Conservation (phyloP, 1,140 invertebrate genomes). For the Globodera ellingtonae region DNA sequence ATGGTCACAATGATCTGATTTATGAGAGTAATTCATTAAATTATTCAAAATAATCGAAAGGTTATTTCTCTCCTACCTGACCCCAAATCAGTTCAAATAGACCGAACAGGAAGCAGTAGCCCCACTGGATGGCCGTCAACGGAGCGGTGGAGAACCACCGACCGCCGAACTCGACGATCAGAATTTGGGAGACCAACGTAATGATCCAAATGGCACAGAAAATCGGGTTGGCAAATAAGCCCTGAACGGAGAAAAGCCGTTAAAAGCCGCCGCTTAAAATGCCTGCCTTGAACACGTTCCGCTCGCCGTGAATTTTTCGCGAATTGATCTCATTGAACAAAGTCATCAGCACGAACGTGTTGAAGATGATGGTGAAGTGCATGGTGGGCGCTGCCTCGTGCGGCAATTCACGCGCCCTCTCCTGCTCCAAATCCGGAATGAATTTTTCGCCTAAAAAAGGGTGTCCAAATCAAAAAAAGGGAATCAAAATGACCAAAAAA, state of each 20-base stretch:
- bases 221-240: constrained; percentile 93
- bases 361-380: constrained; percentile 99
- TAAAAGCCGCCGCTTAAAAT: not conserved
- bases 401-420: constrained; percentile 77
- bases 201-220: constrained; percentile 97
- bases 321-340: constrained; percentile 99
- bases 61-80: constrained; percentile 72
- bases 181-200: constrained; percentile 88
- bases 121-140: constrained; percentile 89
- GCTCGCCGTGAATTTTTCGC: constrained; percentile 96
- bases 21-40: not conserved
- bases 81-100: constrained; percentile 93
- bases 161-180: constrained; percentile 95
- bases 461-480: constrained; percentile 6
- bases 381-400: constrained; percentile 80
- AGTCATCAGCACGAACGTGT: constrained; percentile 99
- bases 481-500: constrained; percentile 74
- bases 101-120: constrained; percentile 97
- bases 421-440: constrained; percentile 70
- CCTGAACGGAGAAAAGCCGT: constrained; percentile 68
- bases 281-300: constrained; percentile 78
- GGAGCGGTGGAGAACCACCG: constrained; percentile 87
- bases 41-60: constrained; percentile 73
- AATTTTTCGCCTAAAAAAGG: constrained; percentile 42
- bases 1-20: constrained; percentile 61